Conservation (phyloP, 2,113 vertebrate species). For the human region DNA sequence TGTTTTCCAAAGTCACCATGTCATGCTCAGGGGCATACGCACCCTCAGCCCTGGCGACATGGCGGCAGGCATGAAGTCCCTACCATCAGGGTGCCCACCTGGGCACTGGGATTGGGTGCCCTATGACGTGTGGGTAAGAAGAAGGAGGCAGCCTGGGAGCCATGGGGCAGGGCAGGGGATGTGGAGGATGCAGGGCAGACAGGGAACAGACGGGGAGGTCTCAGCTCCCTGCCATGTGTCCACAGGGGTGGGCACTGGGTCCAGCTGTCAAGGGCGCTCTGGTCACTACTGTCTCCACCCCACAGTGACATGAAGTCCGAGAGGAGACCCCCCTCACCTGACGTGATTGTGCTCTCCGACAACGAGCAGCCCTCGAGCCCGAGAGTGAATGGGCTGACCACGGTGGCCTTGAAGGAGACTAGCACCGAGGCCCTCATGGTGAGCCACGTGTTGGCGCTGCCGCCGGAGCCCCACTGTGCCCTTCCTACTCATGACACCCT, state of each 20-base stretch:
- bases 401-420: constrained; percentile 86
- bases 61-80: background rate
- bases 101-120: background rate
- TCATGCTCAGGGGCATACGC: background rate
- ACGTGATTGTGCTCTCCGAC: constrained; percentile 96
- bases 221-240: background rate
- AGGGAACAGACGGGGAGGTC: background rate
- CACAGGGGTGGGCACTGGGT: accelerated
- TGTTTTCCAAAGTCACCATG: background rate
- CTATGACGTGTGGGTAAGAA: background rate
- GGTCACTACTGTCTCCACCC: background rate
- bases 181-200: background rate
- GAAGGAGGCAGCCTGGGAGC: background rate
- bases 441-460: constrained; percentile 51
- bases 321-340: constrained; percentile 89
- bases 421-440: constrained; percentile 95
- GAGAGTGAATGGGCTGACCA: constrained; percentile 91
- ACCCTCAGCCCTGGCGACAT: background rate
- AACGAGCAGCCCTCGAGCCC: constrained; percentile 95
- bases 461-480: background rate
- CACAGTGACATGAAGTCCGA: constrained; percentile 91
- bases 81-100: background rate
- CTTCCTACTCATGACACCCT: background rate
- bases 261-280: background rate
- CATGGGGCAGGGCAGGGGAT: background rate